Conservation (phyloP, 1,140 invertebrate genomes). For the Lineus longissimus region DNA sequence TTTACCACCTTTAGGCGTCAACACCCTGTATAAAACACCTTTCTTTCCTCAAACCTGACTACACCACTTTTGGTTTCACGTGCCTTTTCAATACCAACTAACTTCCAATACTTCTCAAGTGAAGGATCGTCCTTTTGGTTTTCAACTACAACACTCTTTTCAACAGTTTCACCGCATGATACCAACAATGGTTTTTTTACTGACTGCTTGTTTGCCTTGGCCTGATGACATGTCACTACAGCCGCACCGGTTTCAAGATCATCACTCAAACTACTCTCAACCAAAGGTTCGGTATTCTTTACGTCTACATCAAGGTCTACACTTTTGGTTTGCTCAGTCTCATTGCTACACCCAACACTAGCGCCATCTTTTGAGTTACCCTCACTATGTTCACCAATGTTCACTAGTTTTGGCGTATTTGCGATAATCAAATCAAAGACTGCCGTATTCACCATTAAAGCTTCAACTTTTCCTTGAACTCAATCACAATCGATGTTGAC, state of each 20-base stretch:
- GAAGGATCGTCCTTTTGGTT: no score
- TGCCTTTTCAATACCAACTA: not conserved
- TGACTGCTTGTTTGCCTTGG: not conserved
- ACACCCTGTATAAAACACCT: constrained; percentile 1
- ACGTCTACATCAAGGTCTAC: no score
- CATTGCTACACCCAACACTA: not conserved
- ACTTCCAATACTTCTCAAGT: not conserved
- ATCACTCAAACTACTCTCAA: no score
- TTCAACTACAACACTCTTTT: no score
- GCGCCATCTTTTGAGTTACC: not conserved
- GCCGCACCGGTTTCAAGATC: not conserved
- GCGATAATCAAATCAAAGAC: constrained; percentile 10
- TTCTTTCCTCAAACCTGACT: not conserved
- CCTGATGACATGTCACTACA: not conserved
- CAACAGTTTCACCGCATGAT: not conserved
- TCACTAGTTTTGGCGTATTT: no score
- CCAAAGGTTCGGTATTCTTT: no score
- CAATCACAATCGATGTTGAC: constrained; percentile 10
- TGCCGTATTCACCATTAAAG: constrained; percentile 5
- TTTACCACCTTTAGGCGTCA: not conserved
- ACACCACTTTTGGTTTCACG: no score
- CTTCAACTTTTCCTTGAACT: not conserved
- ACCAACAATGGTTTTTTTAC: not conserved
- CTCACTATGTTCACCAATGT: not conserved
- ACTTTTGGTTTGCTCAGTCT: no score